Base-by-base conservation (phyloP, 1,140 invertebrate genomes). In the Aphelinus certus region DNA sequence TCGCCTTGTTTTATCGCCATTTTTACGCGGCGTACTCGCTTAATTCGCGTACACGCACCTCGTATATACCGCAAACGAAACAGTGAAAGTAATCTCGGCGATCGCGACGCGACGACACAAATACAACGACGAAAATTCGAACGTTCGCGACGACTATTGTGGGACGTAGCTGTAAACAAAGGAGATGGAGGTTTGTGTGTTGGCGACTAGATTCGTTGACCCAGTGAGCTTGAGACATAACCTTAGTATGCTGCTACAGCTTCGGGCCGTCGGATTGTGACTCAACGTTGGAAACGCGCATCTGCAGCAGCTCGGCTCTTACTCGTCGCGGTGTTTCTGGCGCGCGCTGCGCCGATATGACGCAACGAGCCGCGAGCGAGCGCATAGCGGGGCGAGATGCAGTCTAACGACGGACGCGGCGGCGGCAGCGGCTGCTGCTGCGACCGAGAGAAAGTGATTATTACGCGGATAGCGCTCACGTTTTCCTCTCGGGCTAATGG, bases 181-280 rank as follows among this genome's bases (percentile, higher is more conserved):
- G 26, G 53, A 48, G 51, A 10, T 46, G 62, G 55, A 64, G 10
- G 10, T 1, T 3, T 2, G 7, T 47, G 45, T 51, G 45, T 53
- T 45, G 26, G 26, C 26, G 26, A 26, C 48, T 47, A 10, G 7
- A 78, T 78, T 82, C 79, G 78, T 67, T 84, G 86, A 86, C 86
- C 86, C 60, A 88, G 77, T 87, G 86, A 84, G 86, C 86, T 88
- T 86, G 86, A 86, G 82, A 84, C 85, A 80, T 85, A 87, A 87
- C 84, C 86, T 86, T 87, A 86, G 84, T 78, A 74, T 79, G 75
- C 78, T 76, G 74, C 74, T 66, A 53, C 77, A 26, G 63, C 42
- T n/a, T 47, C 74, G 62, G 74, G 71, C 67, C 78, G 58, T 73
- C 74, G 75, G 74, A 70, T 77, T 77, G 75, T 83, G 81, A 83